Evolutionary conservation across 2,888 invertebrate species (phyloP), one percentile per base, ranked within the genome.

Genomic region (Prosopocoilus inquinatus): DNA sequence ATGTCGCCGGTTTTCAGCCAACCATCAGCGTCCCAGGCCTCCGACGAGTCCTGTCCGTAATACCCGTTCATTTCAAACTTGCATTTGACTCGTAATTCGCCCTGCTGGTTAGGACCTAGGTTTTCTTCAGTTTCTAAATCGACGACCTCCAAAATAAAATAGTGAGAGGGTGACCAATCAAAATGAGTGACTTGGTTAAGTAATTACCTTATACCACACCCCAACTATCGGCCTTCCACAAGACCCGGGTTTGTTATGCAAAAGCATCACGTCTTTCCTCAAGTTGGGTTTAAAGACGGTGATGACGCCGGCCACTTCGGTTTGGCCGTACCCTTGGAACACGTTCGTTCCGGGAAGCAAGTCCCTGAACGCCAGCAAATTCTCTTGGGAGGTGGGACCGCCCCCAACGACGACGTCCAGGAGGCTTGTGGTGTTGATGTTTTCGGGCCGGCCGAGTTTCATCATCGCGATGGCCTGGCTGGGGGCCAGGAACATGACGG

Each of bases 1-100:
- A 82, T 68, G 57, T 83, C 83, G 0, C 82, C 82, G 1, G 81
- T 79, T 62, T 76, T 79, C 33, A 81, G 68, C 79, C 80, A 82
- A 2, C 80, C 75, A 20, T 77, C 78, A n/a, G 71, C 69, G 7
- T 79, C 74, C 50, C 78, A 78, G 0, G 75, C 66, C 11, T 77
- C 76, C n/a, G 71, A 71, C 3, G 54, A 46, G 50, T 77, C 79
- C 54, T 72, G 61, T 47, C 77, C 79, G 65, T 79, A 78, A 64
- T 81, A 82, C 2, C 76, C 79, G 73, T 78, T 67, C 59, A 74
- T 70, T 20, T 59, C 7, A 43, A 50, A 65, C 16, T 67, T 61
- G 3, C 64, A 77, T 70, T 79, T 81, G 1, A 82, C 5, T 75
- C 81, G 79, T 8, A 83, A 63, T 63, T 83, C 83, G 13, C 83